These are phyloP conservation scores for Syrmaticus mikado DNA, from an alignment of 2,113 vertebrate species.

Conservation along the genomic window DNA sequence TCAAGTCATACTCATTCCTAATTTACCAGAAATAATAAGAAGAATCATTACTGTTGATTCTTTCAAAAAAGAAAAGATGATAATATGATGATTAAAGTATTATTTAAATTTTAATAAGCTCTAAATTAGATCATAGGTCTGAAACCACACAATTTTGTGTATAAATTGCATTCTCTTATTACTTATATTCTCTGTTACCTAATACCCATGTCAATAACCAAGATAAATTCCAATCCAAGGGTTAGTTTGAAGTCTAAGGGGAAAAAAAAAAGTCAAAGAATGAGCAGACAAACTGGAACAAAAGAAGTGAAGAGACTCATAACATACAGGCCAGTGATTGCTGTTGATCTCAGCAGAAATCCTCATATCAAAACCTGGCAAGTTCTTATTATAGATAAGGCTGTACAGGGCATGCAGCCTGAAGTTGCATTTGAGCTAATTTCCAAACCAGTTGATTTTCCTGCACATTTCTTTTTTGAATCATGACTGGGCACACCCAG, in stretches of 20 bases:
- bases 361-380: neutral
- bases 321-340: neutral
- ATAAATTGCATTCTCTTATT: neutral
- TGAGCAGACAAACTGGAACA: neutral
- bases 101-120: neutral
- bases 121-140: neutral
- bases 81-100: neutral
- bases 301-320: neutral
- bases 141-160: neutral
- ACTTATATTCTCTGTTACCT: neutral
- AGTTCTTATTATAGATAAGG: neutral
- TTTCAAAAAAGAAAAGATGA: neutral
- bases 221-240: neutral
- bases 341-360: constrained; percentile 1
- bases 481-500: neutral
- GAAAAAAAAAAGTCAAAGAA: neutral
- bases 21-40: constrained; percentile 28
- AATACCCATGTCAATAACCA: neutral
- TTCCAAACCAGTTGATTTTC: neutral
- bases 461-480: neutral
- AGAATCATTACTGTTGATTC: neutral
- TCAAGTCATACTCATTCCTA: neutral
- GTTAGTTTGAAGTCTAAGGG: neutral
- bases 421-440: neutral
- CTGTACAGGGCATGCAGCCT: neutral